A percentile compares a stretch with the other conserved stretches of the same genome.
These are phyloP conservation scores for Cephalopterus ornatus DNA, from an alignment of 2,113 vertebrate species.

Conservation along the genomic window DNA sequence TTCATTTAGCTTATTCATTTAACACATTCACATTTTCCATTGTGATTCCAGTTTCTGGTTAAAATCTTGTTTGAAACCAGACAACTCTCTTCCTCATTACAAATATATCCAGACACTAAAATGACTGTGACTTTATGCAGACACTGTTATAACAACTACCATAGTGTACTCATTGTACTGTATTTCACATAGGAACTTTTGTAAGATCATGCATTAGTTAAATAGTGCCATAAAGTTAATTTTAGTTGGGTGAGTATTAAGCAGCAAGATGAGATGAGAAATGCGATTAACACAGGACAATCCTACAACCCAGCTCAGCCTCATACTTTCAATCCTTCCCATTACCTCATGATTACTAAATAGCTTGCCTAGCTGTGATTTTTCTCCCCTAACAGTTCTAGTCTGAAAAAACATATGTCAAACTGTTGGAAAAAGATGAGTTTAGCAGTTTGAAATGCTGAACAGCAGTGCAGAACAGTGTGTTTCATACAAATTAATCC, in stretches of 20 bases:
- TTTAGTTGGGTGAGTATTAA: constrained; percentile 61
- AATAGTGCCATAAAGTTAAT: constrained; percentile 28
- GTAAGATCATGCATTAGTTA: background rate
- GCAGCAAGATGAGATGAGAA: constrained; percentile 40
- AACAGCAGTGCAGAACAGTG: constrained; percentile 45
- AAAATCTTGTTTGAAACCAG: background rate
- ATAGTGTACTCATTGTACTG: background rate
- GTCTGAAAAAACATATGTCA: constrained; percentile 26
- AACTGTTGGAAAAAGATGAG: constrained; percentile 49
- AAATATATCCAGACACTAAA: background rate
- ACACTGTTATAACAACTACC: background rate
- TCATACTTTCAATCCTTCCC: constrained; percentile 31
- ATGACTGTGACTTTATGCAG: background rate
- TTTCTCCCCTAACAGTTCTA: constrained; percentile 35
- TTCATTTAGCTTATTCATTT: background rate
- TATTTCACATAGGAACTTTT: background rate
- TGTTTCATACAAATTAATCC: constrained; percentile 65
- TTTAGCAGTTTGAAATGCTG: constrained; percentile 53
- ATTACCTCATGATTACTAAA: constrained; percentile 64
- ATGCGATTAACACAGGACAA: constrained; percentile 35
- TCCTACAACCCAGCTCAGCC: constrained; percentile 4
- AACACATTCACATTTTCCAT: background rate
- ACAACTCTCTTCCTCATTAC: background rate
- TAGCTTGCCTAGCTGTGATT: constrained; percentile 50
- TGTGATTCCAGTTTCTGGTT: background rate